Evolutionary conservation across 2,888 invertebrate genomes (phyloP).

Genomic region (Lacanobia wlatinum): DNA sequence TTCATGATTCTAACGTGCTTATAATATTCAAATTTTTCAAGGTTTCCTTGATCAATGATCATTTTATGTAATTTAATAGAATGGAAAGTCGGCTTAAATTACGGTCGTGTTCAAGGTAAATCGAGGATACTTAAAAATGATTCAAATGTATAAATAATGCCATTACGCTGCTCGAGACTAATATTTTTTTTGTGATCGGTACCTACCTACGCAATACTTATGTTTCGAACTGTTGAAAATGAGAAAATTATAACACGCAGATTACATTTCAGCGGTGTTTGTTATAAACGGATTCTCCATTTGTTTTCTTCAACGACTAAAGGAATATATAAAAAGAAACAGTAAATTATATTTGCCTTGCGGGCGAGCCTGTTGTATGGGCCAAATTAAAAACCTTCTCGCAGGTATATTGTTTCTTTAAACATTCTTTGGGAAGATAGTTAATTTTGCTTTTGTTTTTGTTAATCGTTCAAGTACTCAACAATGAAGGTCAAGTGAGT

Average conservation of each 20-base stretch:
- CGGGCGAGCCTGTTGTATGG: constrained; percentile 61
- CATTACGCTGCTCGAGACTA: neutral
- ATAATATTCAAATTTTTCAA: neutral
- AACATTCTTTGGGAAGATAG: constrained; percentile 27
- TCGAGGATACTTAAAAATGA: too few species aligned
- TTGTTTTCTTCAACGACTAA: constrained; percentile 60
- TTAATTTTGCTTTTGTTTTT: constrained; percentile 49
- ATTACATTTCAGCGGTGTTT: constrained; percentile 33
- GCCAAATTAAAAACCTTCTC: constrained; percentile 65
- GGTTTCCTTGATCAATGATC: too few species aligned
- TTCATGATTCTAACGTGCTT: neutral
- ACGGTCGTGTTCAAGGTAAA: too few species aligned
- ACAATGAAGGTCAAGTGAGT: constrained; percentile 65
- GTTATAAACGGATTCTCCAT: constrained; percentile 54
- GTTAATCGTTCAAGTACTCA: constrained; percentile 40
- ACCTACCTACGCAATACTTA: constrained; percentile 1
- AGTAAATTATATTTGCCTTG: constrained; percentile 54
- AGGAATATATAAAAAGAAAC: constrained; percentile 45
- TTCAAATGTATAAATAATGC: neutral
- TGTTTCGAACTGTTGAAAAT: neutral
- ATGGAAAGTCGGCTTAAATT: too few species aligned
- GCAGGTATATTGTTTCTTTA: constrained; percentile 43
- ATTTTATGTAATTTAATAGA: too few species aligned
- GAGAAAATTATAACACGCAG: constrained; percentile 12
- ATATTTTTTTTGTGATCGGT: neutral